Percentiles rank a stretch among this genome's conserved stretches.
Conservation (phyloP, 2,113 vertebrate species). For the Triplophysa rosa region DNA sequence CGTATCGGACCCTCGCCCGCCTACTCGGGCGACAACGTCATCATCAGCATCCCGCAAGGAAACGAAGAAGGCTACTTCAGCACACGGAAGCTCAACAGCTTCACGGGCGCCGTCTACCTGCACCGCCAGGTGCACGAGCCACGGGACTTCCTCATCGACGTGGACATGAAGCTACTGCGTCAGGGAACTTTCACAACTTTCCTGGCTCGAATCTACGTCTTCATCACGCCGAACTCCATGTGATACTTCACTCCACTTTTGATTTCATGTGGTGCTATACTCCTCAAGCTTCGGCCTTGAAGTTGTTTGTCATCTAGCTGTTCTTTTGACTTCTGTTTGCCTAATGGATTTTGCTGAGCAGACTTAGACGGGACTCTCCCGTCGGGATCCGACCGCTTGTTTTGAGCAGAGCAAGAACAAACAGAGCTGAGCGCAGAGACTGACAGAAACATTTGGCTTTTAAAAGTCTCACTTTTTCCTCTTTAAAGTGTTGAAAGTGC, state of each 20-base stretch:
- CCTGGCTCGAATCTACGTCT: conserved; percentile 88
- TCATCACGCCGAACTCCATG: conserved; percentile 82
- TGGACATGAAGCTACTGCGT: conserved; percentile 93
- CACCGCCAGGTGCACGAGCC: conserved; percentile 81
- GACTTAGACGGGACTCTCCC: conserved; percentile 30
- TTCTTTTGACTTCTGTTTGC: conserved; percentile 34
- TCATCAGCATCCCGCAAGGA: conserved; percentile 82
- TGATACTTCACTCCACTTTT: conserved; percentile 25
- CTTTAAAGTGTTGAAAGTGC: conserved; percentile 39
- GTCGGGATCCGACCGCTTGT: conserved; percentile 37
- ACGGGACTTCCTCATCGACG: conserved; percentile 88
- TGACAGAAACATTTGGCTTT: conserved; percentile 27
- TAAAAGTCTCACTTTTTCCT: conserved; percentile 17
- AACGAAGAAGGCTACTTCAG: conserved; percentile 89
- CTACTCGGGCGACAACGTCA: conserved; percentile 85
- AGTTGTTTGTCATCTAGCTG: conserved; percentile 54
- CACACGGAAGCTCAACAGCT: conserved; percentile 84
- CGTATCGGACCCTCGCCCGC: conserved; percentile 87
- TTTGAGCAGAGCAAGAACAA: conserved; percentile 38
- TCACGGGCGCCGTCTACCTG: conserved; percentile 85
- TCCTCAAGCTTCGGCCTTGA: conserved; percentile 59
- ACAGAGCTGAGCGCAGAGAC: conserved; percentile 23
- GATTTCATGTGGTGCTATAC: conserved; percentile 67
- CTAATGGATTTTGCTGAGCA: conserved; percentile 30
- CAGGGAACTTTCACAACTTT: conserved; percentile 87